These are phyloP conservation scores for Clitarchus hookeri DNA, from an alignment of 2,888 invertebrate genomes.

Conservation along the genomic window DNA sequence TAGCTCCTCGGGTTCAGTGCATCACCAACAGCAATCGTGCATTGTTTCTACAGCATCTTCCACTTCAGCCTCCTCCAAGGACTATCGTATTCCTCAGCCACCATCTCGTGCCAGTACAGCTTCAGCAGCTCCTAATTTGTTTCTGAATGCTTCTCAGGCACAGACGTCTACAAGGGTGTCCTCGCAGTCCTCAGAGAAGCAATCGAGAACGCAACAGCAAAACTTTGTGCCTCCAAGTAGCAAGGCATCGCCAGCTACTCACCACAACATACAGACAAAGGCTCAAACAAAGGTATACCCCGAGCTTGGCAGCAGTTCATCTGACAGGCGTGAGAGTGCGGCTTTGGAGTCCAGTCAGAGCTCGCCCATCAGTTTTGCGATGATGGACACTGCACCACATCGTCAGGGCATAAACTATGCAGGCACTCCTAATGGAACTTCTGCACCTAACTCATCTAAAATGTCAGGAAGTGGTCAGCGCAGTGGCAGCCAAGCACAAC, in stretches of 20 bases:
- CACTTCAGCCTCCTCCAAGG: conserved; percentile 58
- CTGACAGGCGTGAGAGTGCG: conserved; percentile 52
- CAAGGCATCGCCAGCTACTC: conserved; percentile 53
- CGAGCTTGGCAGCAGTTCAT: conserved; percentile 58
- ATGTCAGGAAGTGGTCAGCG: conserved; percentile 34
- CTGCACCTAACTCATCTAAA: conserved; percentile 35
- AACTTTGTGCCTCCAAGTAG: conserved; percentile 58
- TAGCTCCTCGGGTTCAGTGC: conserved; percentile 49
- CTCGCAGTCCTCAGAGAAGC: conserved; percentile 47
- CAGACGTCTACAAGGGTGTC: conserved; percentile 53
- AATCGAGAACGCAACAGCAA: conserved; percentile 52
- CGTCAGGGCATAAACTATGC: conserved; percentile 61
- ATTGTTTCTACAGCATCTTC: conserved; percentile 72
- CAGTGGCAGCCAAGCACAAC: conserved; percentile 28
- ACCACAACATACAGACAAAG: conserved; percentile 69
- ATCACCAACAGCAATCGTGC: conserved; percentile 70
- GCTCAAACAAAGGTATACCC: conserved; percentile 79
- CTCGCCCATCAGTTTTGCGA: conserved; percentile 76
- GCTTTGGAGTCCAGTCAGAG: conserved; percentile 66
- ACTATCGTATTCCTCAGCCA: conserved; percentile 65
- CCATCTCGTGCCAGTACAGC: conserved; percentile 54
- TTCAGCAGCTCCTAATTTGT: conserved; percentile 44
- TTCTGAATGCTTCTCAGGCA: conserved; percentile 44
- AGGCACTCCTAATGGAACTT: conserved; percentile 56
- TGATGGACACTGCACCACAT: conserved; percentile 63